Evolutionary conservation across 2,888 invertebrate species (phyloP).

Genomic region (Acanthosoma haemorrhoidale): DNA sequence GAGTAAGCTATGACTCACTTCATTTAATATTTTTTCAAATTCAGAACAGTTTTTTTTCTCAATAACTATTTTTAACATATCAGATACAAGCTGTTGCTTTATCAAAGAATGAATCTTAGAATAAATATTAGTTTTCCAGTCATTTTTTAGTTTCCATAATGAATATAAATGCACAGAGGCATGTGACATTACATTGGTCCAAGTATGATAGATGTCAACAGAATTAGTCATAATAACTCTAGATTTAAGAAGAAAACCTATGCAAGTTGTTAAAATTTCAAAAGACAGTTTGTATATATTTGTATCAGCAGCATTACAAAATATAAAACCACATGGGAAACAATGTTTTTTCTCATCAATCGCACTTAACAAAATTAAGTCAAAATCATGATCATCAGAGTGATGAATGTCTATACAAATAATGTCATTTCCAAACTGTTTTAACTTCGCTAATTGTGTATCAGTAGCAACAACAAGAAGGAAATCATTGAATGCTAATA

Average conservation of each 20-base stretch:
- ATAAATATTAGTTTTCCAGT: slow-evolving; percentile 28
- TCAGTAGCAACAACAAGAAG: slow-evolving; percentile 32
- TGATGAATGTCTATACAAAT: slow-evolving; percentile 30
- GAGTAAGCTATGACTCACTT: background rate
- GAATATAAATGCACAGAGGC: slow-evolving; percentile 28
- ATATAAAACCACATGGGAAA: slow-evolving; percentile 27
- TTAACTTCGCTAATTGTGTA: slow-evolving; percentile 28
- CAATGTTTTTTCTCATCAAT: slow-evolving; percentile 28
- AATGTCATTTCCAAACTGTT: slow-evolving; percentile 25
- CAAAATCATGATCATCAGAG: slow-evolving; percentile 22
- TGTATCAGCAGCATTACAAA: slow-evolving; percentile 22
- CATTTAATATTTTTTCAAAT: background rate
- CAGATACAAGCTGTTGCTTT: slow-evolving; percentile 21
- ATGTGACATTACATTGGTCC: slow-evolving; percentile 28
- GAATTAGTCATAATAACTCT: slow-evolving; percentile 29
- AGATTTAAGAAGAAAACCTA: slow-evolving; percentile 18
- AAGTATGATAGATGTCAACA: slow-evolving; percentile 29
- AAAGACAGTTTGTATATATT: slow-evolving; percentile 26
- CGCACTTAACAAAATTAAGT: slow-evolving; percentile 15
- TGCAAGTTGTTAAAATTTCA: slow-evolving; percentile 18
- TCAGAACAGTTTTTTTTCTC: slow-evolving; percentile 18
- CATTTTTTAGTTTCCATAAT: slow-evolving; percentile 29
- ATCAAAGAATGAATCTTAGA: slow-evolving; percentile 24
- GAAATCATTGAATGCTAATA: slow-evolving; percentile 24
- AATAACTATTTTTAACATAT: slow-evolving; percentile 18